Conservation (phyloP, 2,888 invertebrate genomes). For the Rotaria macrura region DNA sequence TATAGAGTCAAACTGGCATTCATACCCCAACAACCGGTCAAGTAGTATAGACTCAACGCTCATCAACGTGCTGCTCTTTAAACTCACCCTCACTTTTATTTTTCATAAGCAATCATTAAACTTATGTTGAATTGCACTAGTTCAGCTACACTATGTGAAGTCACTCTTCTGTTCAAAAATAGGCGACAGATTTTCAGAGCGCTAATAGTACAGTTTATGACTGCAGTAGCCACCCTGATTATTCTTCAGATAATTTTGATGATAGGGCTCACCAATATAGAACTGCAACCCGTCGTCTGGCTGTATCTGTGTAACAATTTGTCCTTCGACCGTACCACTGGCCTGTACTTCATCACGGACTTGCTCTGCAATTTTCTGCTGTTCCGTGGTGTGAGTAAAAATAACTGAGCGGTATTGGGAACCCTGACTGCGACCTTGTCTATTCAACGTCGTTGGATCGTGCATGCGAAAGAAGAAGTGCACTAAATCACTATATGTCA, state of each 20-base stretch:
- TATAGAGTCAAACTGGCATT: no score
- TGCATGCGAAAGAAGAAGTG: neutral
- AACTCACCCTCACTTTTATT: no score
- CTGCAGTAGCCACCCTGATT: neutral
- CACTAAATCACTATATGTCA: neutral
- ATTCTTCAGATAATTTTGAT: neutral
- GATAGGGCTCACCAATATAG: neutral
- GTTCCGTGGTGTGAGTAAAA: constrained; percentile 75
- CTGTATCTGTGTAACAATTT: neutral
- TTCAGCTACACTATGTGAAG: no score
- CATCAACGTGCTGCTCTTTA: no score
- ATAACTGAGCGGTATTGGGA: constrained; percentile 58
- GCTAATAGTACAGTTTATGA: neutral
- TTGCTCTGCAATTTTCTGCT: constrained; percentile 64
- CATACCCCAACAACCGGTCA: no score
- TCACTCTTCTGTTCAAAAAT: no score
- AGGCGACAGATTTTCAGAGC: no score
- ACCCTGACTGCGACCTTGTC: constrained; percentile 31
- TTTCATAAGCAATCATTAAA: no score
- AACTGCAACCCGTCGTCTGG: neutral
- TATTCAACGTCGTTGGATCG: constrained; percentile 55
- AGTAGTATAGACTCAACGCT: no score
- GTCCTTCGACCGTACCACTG: neutral
- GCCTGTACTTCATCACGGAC: constrained; percentile 41
- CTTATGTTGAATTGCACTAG: no score